phyloP scores from a whole-genome alignment of 2,888 invertebrate species.

The Orchesella flavescens region DNA sequence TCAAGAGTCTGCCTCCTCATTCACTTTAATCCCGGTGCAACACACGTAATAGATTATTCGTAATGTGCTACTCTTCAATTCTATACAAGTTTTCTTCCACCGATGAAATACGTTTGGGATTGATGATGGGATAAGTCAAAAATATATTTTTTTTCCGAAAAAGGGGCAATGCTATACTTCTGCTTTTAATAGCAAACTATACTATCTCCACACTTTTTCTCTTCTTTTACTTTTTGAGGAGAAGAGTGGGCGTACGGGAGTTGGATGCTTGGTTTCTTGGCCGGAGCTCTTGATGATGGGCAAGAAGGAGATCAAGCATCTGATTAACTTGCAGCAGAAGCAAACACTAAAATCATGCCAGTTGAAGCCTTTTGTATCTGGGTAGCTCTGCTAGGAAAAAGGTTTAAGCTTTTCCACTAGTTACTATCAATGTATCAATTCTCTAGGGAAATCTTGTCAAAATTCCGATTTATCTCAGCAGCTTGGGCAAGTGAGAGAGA shows the following conservation, averaged over 20 bases:
- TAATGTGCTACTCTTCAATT: neutral
- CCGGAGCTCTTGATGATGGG: neutral
- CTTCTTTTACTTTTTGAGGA: neutral
- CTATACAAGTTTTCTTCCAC: neutral
- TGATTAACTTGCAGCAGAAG: slow-evolving; percentile 26
- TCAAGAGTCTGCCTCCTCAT: neutral
- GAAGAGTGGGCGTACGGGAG: no score
- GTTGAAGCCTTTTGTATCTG: neutral
- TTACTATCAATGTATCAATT: neutral
- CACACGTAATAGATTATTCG: slow-evolving; percentile 24
- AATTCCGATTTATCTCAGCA: slow-evolving; percentile 26
- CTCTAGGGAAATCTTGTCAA: slow-evolving; percentile 42
- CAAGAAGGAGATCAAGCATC: slow-evolving; percentile 23
- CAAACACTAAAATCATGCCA: neutral
- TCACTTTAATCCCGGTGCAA: slow-evolving; percentile 13
- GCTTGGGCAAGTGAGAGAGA: neutral
- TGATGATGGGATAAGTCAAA: neutral
- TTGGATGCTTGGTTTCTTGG: no score
- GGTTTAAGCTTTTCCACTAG: slow-evolving; percentile 1
- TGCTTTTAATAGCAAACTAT: neutral
- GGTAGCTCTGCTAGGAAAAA: no score
- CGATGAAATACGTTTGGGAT: slow-evolving; percentile 22
- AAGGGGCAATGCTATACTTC: no score
- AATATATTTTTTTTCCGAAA: neutral
- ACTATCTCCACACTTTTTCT: neutral